Evolutionary conservation across 2,888 invertebrate genomes (phyloP).

Genomic region (Mesoligia furuncula): DNA sequence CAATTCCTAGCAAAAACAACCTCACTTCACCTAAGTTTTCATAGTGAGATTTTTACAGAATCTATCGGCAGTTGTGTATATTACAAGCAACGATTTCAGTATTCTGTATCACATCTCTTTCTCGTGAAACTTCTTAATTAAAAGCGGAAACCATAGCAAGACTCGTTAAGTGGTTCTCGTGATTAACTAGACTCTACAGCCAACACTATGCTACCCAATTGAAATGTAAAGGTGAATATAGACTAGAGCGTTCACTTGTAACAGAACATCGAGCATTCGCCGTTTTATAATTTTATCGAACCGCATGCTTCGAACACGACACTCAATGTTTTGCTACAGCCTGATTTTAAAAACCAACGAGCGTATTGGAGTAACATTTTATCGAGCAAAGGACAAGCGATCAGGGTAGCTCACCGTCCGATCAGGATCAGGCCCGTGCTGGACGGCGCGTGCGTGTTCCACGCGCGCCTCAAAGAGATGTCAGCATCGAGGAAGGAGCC

Average conservation of each 20-base stretch:
- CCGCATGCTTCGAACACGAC: background rate
- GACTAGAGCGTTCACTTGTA: background rate
- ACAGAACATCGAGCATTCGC: background rate
- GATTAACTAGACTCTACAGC: slow-evolving; percentile 9
- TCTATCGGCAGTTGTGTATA: too few relatives aligned
- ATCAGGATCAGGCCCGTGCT: too few relatives aligned
- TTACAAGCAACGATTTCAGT: background rate
- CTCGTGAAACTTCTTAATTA: slow-evolving; percentile 29
- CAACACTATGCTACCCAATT: background rate
- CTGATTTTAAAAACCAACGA: background rate
- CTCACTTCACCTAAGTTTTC: too few relatives aligned
- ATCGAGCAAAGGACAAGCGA: background rate
- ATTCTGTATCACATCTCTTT: slow-evolving; percentile 8
- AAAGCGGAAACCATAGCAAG: slow-evolving; percentile 26
- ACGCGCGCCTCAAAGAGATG: too few relatives aligned
- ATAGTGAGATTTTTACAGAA: too few relatives aligned
- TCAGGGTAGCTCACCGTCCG: too few relatives aligned
- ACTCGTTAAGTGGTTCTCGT: slow-evolving; percentile 35
- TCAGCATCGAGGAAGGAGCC: too few relatives aligned
- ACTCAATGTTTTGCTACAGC: background rate
- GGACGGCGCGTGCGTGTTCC: too few relatives aligned
- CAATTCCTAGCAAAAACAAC: too few relatives aligned
- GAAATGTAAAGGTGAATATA: background rate
- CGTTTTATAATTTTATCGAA: background rate
- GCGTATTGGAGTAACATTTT: background rate